Conservation (phyloP, 2,113 vertebrate genomes). For the Bostrychus sinensis region DNA sequence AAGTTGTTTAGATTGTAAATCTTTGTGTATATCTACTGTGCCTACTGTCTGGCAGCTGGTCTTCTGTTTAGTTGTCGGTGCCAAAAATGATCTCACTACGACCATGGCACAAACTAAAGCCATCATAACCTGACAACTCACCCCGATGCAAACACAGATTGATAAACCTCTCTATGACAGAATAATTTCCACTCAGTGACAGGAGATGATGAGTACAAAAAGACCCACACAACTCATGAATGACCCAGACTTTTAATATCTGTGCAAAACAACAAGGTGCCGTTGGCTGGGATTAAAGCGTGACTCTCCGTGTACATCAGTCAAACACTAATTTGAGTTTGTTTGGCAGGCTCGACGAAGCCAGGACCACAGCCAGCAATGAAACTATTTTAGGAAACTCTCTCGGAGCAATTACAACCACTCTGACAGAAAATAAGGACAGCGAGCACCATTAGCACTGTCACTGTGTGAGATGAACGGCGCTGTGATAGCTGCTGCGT, state of each 20-base stretch:
- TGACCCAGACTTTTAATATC: background rate
- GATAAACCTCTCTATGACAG: background rate
- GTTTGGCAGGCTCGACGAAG: conserved; percentile 8
- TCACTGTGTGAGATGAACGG: background rate
- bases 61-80: too few species aligned
- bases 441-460: background rate
- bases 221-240: background rate
- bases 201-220: background rate
- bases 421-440: conserved; percentile 27
- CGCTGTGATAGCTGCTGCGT: conserved; percentile 1
- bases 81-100: too few species aligned
- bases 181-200: background rate
- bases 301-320: conserved; percentile 28
- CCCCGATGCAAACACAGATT: background rate
- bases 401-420: conserved; percentile 46
- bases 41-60: too few species aligned
- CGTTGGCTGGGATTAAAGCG: conserved; percentile 8
- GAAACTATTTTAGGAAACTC: conserved; percentile 24
- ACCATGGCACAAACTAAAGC: too few species aligned
- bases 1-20: too few species aligned
- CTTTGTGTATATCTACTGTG: too few species aligned
- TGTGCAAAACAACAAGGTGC: conserved; percentile 6
- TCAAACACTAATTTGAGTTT: conserved; percentile 18
- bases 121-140: background rate
- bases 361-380: conserved; percentile 43